A percentile compares a stretch with the other conserved stretches of the same genome.
Evolutionary conservation across 1,140 invertebrate genomes (phyloP).

Genomic region (Oscheius sp.): DNA sequence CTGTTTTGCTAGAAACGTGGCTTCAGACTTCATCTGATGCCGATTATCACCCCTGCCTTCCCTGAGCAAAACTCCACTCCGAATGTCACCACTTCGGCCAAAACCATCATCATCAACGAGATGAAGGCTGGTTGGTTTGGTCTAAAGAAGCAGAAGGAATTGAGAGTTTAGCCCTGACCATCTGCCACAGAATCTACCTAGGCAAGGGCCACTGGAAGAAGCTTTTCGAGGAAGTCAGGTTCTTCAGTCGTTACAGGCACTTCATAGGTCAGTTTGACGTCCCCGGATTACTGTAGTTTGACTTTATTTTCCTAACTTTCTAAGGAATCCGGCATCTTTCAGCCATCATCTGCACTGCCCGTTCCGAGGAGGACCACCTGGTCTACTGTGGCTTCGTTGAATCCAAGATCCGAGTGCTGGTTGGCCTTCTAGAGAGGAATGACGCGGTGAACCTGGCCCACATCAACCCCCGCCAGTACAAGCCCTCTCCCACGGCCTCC

Average conservation of each 20-base stretch:
- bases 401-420: slow-evolving; percentile 88
- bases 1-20: neutral
- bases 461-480: slow-evolving; percentile 85
- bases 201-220: slow-evolving; percentile 81
- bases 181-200: slow-evolving; percentile 80
- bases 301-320: neutral
- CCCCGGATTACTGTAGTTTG: too few relatives aligned
- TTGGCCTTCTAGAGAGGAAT: slow-evolving; percentile 89
- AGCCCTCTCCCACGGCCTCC: slow-evolving; percentile 56
- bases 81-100: slow-evolving; percentile 89
- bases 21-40: slow-evolving; percentile 79
- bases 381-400: slow-evolving; percentile 80
- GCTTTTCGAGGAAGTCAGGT: slow-evolving; percentile 90
- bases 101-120: slow-evolving; percentile 87
- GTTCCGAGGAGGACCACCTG: slow-evolving; percentile 48
- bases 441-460: slow-evolving; percentile 84
- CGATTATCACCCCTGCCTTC: slow-evolving; percentile 98
- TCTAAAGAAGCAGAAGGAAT: neutral
- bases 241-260: slow-evolving; percentile 86
- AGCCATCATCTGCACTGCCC: slow-evolving; percentile 37
- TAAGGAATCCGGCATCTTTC: neutral
- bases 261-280: slow-evolving; percentile 45
- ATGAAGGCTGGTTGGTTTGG: slow-evolving; percentile 66
- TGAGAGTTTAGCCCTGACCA: neutral
- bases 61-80: slow-evolving; percentile 99